Evolutionary conservation across 2,888 invertebrate genomes (phyloP).

Genomic region (Bombylius discolor): DNA sequence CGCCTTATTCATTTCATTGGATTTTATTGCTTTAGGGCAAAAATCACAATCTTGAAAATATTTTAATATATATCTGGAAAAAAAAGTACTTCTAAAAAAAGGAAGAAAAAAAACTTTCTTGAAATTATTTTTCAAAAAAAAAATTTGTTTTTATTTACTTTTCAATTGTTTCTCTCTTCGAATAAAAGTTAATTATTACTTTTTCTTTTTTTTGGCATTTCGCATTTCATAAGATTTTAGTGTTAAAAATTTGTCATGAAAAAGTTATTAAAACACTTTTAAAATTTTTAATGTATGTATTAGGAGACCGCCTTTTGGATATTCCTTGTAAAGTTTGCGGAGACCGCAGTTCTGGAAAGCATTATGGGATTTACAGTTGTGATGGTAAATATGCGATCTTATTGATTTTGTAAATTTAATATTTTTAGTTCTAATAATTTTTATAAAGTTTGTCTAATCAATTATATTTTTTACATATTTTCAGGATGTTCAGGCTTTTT

Average conservation of each 20-base stretch:
- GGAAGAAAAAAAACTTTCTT: too few relatives aligned
- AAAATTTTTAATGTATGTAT: neutral
- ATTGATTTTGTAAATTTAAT: neutral
- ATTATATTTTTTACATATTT: neutral
- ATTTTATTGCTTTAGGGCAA: neutral
- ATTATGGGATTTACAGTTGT: constrained; percentile 98
- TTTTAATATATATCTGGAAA: too few relatives aligned
- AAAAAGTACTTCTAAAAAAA: too few relatives aligned
- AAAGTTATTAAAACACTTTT: too few relatives aligned
- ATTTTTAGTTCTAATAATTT: neutral
- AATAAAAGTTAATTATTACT: too few relatives aligned
- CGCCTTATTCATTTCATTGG: neutral
- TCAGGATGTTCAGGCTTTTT: constrained; percentile 90
- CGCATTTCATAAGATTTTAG: neutral
- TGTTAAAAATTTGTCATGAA: neutral
- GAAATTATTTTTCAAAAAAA: neutral
- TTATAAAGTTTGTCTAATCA: too few relatives aligned
- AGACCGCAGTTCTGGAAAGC: constrained; percentile 96
- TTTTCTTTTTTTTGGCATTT: neutral
- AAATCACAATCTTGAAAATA: neutral
- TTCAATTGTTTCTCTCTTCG: too few relatives aligned
- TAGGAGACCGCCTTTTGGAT: constrained; percentile 92
- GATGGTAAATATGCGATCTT: constrained; percentile 63
- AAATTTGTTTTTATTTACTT: too few relatives aligned
- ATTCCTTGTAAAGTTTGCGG: constrained; percentile 99